phyloP scores from a whole-genome alignment of 2,797 vertebrate species.

The Labroides dimidiatus region DNA sequence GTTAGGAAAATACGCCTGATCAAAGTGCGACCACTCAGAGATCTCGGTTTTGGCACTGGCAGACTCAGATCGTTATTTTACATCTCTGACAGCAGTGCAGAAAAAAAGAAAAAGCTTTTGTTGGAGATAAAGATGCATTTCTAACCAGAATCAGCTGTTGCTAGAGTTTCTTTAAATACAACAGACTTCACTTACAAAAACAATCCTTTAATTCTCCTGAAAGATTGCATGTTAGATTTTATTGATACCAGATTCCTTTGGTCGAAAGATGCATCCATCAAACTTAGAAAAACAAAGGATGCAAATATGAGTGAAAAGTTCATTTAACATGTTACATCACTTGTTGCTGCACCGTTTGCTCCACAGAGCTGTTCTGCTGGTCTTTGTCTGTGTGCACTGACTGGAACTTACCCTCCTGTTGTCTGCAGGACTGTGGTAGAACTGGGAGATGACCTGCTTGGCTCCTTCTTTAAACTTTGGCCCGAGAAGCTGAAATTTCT shows the following conservation, averaged over 20 bases:
- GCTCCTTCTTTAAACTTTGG: slow-evolving; percentile 83
- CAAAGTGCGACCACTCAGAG: not conserved
- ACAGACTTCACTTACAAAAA: too few species aligned
- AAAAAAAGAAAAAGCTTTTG: too few species aligned
- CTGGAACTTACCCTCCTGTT: slow-evolving; percentile 90
- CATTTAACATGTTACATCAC: too few species aligned
- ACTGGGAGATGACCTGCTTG: slow-evolving; percentile 92
- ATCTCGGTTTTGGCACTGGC: not conserved
- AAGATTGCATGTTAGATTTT: too few species aligned
- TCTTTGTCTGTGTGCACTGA: not conserved
- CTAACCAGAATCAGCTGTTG: too few species aligned
- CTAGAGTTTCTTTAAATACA: too few species aligned
- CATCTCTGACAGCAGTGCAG: not conserved
- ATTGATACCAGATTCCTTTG: too few species aligned
- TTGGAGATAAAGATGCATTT: too few species aligned
- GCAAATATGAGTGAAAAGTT: too few species aligned
- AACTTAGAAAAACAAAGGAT: too few species aligned
- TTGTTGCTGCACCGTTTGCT: not conserved
- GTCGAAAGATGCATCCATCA: too few species aligned
- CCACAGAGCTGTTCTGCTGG: not conserved
- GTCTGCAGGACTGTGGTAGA: slow-evolving; percentile 97
- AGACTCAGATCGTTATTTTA: not conserved
- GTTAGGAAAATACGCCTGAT: not conserved
- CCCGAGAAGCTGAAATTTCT: slow-evolving; percentile 84
- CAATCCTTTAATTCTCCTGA: too few species aligned